These are phyloP conservation scores for Muscicapa comitata DNA, from an alignment of 2,797 vertebrate genomes.

Conservation along the genomic window DNA sequence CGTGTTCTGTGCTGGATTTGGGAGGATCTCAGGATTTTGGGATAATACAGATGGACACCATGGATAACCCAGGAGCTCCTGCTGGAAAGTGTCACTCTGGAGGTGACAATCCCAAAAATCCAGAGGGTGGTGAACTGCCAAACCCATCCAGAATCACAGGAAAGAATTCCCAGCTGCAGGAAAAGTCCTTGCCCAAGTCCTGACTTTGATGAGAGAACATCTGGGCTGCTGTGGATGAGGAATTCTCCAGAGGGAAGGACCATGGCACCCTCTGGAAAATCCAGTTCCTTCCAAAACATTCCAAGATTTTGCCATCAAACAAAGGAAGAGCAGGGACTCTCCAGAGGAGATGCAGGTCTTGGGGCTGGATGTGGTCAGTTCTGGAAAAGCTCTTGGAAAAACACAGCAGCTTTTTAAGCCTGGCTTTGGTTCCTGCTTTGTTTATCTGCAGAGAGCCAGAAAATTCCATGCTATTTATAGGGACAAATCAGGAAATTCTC, in stretches of 20 bases:
- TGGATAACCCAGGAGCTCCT: neutral
- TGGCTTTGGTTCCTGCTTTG: neutral
- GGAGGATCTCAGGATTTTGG: neutral
- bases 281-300: neutral
- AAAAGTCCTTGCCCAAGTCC: neutral
- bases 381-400: neutral
- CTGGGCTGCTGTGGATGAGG: neutral
- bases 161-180: neutral
- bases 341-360: accelerated
- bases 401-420: neutral
- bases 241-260: neutral
- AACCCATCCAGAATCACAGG: accelerated
- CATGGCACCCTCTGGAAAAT: accelerated
- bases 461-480: neutral
- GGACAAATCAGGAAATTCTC: neutral
- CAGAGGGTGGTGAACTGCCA: neutral
- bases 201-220: accelerated
- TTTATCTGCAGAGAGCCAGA: neutral
- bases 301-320: accelerated
- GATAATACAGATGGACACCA: accelerated
- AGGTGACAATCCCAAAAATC: neutral
- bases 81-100: too few species aligned
- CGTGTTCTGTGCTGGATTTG: neutral
- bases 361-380: neutral
- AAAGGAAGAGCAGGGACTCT: neutral